Base-by-base conservation (phyloP, 2,113 vertebrate genomes). In the Ciconia stormi region DNA sequence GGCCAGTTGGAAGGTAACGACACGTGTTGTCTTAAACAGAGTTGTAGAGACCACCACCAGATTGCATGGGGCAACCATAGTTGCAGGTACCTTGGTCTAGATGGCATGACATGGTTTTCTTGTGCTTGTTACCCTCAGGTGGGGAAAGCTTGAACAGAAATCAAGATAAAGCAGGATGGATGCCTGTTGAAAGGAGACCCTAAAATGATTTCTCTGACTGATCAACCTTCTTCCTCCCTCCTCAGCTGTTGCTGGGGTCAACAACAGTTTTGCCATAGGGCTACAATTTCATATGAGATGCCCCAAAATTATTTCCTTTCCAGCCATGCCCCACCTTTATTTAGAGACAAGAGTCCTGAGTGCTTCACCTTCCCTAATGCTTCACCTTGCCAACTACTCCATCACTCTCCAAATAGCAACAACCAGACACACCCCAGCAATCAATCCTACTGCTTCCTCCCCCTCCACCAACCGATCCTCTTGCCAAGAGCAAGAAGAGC, bases 401-500 rank as follows among this genome's bases (percentile, higher is more conserved):
- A 26, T 77, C 74, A 46, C 26, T 85, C 66, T 87, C 36, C 53
- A 70, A 86, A 61, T 4, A 87, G 11, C 47, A 87, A 65, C 17
- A 47, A n/a, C 21, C 76, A 87, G 79, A 72, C 56, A n/a, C 7
- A 38, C 53, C 66, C 32, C 66, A 72, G 69, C 77, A 62, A 89
- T 91, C 87, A 90, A 86, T 95, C 77, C 67, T 44, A 5, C 46
- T 56, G 26, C 44, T 61, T 55, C 74, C 20, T 44, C 81, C 38
- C n/a, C 53, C 44, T 36, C 72, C 63, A 55, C 32, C 52, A 67
- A 29, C 72, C 1, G 0, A 26, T 72, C 85, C 32, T 88, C 80
- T 73, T 95, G 95, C 95, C 86, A 95, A 82, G 82, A 85, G 91
- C 85, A 82, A 83, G 90, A 82, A 92, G 91, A 94, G 46, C 65